Percentiles rank a stretch among this genome's conserved stretches.
Conservation (phyloP, 2,888 invertebrate species). For the Drosophila falleni region DNA sequence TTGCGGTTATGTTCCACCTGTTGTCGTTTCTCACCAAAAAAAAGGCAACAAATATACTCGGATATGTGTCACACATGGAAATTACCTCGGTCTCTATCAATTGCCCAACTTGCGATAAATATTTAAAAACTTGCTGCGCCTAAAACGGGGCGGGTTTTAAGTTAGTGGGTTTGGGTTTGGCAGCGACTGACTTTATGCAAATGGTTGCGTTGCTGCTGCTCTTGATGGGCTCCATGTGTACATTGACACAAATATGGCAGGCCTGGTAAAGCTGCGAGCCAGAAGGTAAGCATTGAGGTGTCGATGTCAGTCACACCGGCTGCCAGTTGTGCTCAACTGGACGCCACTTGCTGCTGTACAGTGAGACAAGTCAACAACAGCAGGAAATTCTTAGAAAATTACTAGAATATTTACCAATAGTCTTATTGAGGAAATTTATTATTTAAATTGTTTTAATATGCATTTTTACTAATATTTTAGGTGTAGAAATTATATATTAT, state of each 20-base stretch:
- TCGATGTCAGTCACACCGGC: constrained; percentile 50
- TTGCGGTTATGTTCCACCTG: constrained; percentile 64
- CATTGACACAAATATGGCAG: constrained; percentile 61
- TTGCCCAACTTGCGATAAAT: constrained; percentile 70
- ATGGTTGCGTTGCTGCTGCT: constrained; percentile 49
- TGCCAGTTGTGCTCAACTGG: constrained; percentile 31
- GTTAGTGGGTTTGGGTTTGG: constrained; percentile 54
- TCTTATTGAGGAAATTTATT: no score
- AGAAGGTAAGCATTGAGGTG: constrained; percentile 37
- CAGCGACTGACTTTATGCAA: constrained; percentile 64
- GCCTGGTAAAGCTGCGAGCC: constrained; percentile 19
- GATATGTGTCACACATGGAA: constrained; percentile 58
- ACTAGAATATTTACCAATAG: no score
- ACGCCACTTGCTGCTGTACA: constrained; percentile 33
- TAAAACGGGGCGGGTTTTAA: constrained; percentile 45
- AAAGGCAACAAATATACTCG: constrained; percentile 6
- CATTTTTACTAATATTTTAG: no score
- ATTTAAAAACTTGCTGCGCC: constrained; percentile 51
- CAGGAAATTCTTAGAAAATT: neutral
- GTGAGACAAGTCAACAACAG: constrained; percentile 25
- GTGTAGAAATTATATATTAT: no score
- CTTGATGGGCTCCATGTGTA: constrained; percentile 51
- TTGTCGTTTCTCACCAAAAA: constrained; percentile 35
- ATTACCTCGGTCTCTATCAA: constrained; percentile 40
- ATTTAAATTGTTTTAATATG: no score